These are phyloP conservation scores for Agriopis marginaria DNA, from an alignment of 2,888 invertebrate species.

Conservation along the genomic window DNA sequence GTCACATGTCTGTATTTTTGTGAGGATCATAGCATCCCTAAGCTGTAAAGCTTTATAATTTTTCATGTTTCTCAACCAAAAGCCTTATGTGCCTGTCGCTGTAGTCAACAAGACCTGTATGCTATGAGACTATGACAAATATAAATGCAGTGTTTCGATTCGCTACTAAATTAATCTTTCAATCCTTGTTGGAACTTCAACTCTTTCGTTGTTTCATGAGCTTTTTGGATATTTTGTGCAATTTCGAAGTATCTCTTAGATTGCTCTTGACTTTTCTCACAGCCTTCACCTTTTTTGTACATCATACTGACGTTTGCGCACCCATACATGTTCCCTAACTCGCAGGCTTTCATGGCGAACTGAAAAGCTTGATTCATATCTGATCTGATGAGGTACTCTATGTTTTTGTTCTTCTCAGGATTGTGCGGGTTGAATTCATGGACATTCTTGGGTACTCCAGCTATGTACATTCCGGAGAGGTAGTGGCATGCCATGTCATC, in stretches of 20 bases:
- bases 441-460: slow-evolving; percentile 88
- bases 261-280: slow-evolving; percentile 89
- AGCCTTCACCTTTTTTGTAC: slow-evolving; percentile 94
- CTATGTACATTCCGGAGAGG: slow-evolving; percentile 92
- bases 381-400: slow-evolving; percentile 86
- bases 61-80: background rate
- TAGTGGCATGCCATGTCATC: slow-evolving; percentile 92
- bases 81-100: background rate
- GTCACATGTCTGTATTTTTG: too few species aligned
- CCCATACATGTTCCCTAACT: slow-evolving; percentile 93
- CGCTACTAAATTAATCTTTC: slow-evolving; percentile 21
- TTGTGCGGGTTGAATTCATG: slow-evolving; percentile 76
- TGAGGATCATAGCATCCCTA: too few species aligned
- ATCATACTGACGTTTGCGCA: slow-evolving; percentile 96
- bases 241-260: slow-evolving; percentile 90
- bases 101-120: background rate
- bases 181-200: slow-evolving; percentile 86
- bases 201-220: slow-evolving; percentile 85
- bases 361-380: slow-evolving; percentile 93
- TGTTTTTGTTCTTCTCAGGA: slow-evolving; percentile 71
- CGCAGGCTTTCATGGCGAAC: slow-evolving; percentile 92
- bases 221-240: slow-evolving; percentile 90
- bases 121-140: slow-evolving; percentile 4
- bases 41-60: too few species aligned
- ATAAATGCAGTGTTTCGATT: slow-evolving; percentile 20